Evolutionary conservation across 2,888 invertebrate genomes (phyloP).

Genomic region (Halictus quadricinctus): DNA sequence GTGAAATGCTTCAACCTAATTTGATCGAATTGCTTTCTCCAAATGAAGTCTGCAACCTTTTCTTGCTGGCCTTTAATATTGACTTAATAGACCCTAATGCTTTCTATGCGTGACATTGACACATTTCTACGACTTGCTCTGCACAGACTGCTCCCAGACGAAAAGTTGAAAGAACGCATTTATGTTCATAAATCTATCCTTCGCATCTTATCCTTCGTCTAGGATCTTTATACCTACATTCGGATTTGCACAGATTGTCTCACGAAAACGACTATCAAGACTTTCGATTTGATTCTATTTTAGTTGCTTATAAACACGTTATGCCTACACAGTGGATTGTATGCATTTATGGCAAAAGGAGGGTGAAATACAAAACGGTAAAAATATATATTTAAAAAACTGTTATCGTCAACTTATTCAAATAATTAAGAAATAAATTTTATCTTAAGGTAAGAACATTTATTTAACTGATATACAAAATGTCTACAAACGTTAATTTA

Average conservation of each 20-base stretch:
- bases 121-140: background rate
- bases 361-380: background rate
- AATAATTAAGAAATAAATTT: too few relatives aligned
- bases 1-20: conserved; percentile 44
- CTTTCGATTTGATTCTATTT: background rate
- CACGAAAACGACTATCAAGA: background rate
- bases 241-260: background rate
- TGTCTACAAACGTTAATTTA: too few relatives aligned
- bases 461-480: too few relatives aligned
- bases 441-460: too few relatives aligned
- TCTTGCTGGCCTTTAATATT: background rate
- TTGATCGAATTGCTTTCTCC: conserved; percentile 28
- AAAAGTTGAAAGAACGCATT: background rate
- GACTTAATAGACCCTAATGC: conserved; percentile 15
- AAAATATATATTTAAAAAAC: background rate
- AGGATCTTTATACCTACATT: background rate
- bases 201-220: background rate
- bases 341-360: background rate
- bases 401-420: background rate
- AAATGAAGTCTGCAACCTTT: conserved; percentile 28
- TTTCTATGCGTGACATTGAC: conserved; percentile 7
- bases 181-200: background rate
- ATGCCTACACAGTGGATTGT: background rate
- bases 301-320: background rate
- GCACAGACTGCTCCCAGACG: background rate